Conservation (phyloP, 2,113 vertebrate genomes). For the Anthoscopus minutus region DNA sequence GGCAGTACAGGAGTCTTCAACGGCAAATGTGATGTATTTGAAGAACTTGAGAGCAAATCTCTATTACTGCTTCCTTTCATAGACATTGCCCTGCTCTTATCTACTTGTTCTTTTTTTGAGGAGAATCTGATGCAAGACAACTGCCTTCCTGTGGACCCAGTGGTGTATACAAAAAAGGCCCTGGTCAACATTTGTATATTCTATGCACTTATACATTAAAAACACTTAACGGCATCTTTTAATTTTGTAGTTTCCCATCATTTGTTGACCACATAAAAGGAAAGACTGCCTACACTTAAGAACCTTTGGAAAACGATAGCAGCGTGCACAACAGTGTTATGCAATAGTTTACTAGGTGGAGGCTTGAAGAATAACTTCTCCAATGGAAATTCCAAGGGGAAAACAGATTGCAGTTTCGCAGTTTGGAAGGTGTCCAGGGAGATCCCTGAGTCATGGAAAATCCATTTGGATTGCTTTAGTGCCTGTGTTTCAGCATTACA, state of each 20-base stretch:
- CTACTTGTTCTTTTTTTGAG: neutral
- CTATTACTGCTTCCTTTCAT: neutral
- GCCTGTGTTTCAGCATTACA: constrained; percentile 22
- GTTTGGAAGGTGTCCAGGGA: constrained; percentile 35
- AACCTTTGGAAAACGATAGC: neutral
- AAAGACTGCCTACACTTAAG: neutral
- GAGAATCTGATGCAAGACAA: neutral
- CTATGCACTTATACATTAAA: neutral
- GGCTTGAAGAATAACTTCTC: neutral
- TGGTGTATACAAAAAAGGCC: neutral
- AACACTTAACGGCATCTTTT: neutral
- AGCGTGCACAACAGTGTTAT: neutral
- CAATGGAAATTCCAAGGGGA: constrained; percentile 10
- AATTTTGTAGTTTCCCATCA: neutral
- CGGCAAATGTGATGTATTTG: neutral
- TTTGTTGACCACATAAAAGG: neutral
- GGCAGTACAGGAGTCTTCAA: neutral
- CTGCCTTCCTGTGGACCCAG: neutral
- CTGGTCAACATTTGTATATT: neutral
- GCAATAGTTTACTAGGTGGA: constrained; percentile 19
- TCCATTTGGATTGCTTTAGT: constrained; percentile 19
- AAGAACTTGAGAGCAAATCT: neutral
- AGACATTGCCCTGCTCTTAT: neutral
- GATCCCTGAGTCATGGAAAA: constrained; percentile 46
- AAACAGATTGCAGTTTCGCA: neutral